A percentile compares a stretch with the other conserved stretches of the same genome.
Evolutionary conservation across 1,140 invertebrate species (phyloP).

Genomic region (Antheraea mylitta): DNA sequence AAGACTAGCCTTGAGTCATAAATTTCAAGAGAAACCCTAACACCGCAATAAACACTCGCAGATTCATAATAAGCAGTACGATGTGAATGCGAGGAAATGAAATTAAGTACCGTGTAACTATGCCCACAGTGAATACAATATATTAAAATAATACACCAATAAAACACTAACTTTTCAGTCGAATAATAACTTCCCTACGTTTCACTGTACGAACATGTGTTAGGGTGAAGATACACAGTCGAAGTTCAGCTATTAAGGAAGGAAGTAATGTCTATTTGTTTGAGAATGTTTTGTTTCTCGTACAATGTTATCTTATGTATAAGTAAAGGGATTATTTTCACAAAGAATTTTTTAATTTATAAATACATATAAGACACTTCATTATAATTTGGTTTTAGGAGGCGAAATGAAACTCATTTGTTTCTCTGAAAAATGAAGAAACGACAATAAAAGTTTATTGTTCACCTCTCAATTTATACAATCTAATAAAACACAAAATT

Average conservation of each 20-base stretch:
- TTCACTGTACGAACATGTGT: not conserved
- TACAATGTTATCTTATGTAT: not conserved
- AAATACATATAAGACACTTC: too few relatives aligned
- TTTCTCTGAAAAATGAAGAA: too few relatives aligned
- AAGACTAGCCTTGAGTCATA: too few relatives aligned
- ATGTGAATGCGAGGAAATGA: not conserved
- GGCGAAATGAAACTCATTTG: too few relatives aligned
- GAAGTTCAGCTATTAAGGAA: slow-evolving; percentile 2
- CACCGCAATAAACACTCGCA: not conserved
- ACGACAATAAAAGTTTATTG: too few relatives aligned
- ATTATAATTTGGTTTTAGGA: too few relatives aligned
- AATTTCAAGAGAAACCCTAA: too few relatives aligned
- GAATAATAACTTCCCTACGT: not conserved
- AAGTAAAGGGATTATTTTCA: not conserved
- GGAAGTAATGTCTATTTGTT: not conserved
- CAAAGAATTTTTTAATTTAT: not conserved
- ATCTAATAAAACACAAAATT: too few relatives aligned
- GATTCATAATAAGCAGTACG: not conserved
- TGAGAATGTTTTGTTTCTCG: not conserved
- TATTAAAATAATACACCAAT: slow-evolving; percentile 35
- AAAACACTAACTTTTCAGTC: slow-evolving; percentile 31
- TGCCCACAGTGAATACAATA: slow-evolving; percentile 11
- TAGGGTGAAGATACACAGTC: slow-evolving; percentile 3
- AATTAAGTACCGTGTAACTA: not conserved
- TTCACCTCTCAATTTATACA: too few relatives aligned